Percentiles rank a stretch among this genome's conserved stretches.
phyloP scores from a whole-genome alignment of 2,888 invertebrate species.

The Drosophila algonquin region DNA sequence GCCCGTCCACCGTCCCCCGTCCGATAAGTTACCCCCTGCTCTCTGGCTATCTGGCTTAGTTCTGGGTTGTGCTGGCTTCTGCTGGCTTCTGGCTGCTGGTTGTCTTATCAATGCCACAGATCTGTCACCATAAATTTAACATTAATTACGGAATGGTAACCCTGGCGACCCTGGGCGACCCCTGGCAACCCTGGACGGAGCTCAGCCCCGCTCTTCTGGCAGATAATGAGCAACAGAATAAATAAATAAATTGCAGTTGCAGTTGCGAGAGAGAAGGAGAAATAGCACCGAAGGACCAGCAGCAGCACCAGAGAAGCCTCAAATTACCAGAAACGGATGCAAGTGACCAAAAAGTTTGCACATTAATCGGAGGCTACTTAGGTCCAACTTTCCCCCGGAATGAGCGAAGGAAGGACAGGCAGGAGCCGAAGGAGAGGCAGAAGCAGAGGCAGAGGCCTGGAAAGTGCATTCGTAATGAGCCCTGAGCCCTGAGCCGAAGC shows the following conservation, averaged over 20 bases:
- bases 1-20: no score
- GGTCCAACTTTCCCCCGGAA: slow-evolving; percentile 13
- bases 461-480: background rate
- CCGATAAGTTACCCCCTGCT: slow-evolving; percentile 9
- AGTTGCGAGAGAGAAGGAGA: background rate
- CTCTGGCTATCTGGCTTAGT: slow-evolving; percentile 13
- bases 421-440: background rate
- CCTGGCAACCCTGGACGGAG: background rate
- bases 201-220: slow-evolving; percentile 5
- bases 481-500: background rate
- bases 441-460: background rate
- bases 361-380: slow-evolving; percentile 57
- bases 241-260: slow-evolving; percentile 52
- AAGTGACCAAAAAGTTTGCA: slow-evolving; percentile 56
- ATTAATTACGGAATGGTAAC: slow-evolving; percentile 48
- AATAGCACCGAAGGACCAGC: background rate
- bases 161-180: background rate
- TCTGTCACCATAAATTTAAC: slow-evolving; percentile 55
- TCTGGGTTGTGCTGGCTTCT: no score
- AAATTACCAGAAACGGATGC: slow-evolving; percentile 51
- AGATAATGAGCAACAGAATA: slow-evolving; percentile 50
- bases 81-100: background rate
- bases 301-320: slow-evolving; percentile 6
- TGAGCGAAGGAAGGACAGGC: background rate
- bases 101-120: slow-evolving; percentile 42